Evolutionary conservation across 2,888 invertebrate species (phyloP).

Genomic region (Oligia latruncula): DNA sequence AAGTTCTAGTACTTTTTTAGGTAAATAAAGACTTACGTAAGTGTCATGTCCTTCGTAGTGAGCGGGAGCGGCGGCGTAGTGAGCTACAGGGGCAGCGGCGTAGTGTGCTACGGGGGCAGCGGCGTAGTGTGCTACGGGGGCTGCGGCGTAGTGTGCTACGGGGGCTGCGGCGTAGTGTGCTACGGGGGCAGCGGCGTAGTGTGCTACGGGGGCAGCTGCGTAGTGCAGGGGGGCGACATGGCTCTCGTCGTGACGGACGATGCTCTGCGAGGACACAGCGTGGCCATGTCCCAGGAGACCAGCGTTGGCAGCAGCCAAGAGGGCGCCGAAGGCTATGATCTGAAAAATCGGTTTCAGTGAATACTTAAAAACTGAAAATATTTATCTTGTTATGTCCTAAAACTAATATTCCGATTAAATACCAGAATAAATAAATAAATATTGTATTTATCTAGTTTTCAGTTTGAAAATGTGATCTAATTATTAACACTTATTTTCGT

Average conservation of each 20-base stretch:
- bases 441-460: too few relatives aligned
- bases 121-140: constrained; percentile 66
- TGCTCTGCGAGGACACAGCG: constrained; percentile 78
- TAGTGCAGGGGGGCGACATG: constrained; percentile 62
- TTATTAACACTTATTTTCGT: neutral
- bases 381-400: neutral
- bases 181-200: constrained; percentile 58
- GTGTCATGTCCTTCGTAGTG: constrained; percentile 68
- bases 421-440: neutral
- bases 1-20: neutral
- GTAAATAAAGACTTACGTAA: constrained; percentile 62
- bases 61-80: constrained; percentile 64
- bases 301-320: constrained; percentile 69
- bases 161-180: constrained; percentile 60
- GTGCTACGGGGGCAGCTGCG: constrained; percentile 58
- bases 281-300: constrained; percentile 74
- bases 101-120: constrained; percentile 63
- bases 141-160: constrained; percentile 63
- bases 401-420: neutral
- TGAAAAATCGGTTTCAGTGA: constrained; percentile 17
- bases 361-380: neutral
- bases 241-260: constrained; percentile 73
- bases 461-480: neutral
- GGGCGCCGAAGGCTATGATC: constrained; percentile 67
- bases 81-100: constrained; percentile 62